phyloP scores from a whole-genome alignment of 2,888 invertebrate species.

The Suillia variegata region DNA sequence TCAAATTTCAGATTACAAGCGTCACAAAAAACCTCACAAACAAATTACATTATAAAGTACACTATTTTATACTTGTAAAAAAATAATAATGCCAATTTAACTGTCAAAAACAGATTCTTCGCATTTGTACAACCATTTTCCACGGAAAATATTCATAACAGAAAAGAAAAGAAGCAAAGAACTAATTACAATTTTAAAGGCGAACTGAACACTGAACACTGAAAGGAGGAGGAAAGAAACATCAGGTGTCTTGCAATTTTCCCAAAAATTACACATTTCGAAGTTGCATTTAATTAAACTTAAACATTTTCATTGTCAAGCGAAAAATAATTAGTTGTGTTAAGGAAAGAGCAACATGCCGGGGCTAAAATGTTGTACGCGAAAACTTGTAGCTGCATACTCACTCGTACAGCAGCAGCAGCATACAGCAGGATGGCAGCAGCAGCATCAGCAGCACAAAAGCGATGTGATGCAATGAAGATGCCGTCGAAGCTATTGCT shows the following conservation, averaged over 20 bases:
- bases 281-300: slow-evolving; percentile 55
- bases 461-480: slow-evolving; percentile 25
- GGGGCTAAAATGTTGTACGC: slow-evolving; percentile 16
- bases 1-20: too few relatives aligned
- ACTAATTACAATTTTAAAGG: neutral
- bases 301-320: slow-evolving; percentile 55
- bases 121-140: too few relatives aligned
- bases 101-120: neutral
- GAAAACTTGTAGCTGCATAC: neutral
- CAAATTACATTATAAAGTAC: too few relatives aligned
- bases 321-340: slow-evolving; percentile 55
- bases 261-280: neutral
- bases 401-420: too few relatives aligned
- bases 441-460: too few relatives aligned
- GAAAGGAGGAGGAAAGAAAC: neutral
- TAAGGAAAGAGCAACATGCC: slow-evolving; percentile 21
- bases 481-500: slow-evolving; percentile 28
- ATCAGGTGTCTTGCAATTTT: slow-evolving; percentile 3
- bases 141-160: too few relatives aligned
- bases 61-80: too few relatives aligned
- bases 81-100: neutral
- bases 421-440: slow-evolving; percentile 10
- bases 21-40: too few relatives aligned
- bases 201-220: neutral
- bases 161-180: neutral